phyloP scores from a whole-genome alignment of 2,797 vertebrate genomes.

The Stomatorhinus walkeri region DNA sequence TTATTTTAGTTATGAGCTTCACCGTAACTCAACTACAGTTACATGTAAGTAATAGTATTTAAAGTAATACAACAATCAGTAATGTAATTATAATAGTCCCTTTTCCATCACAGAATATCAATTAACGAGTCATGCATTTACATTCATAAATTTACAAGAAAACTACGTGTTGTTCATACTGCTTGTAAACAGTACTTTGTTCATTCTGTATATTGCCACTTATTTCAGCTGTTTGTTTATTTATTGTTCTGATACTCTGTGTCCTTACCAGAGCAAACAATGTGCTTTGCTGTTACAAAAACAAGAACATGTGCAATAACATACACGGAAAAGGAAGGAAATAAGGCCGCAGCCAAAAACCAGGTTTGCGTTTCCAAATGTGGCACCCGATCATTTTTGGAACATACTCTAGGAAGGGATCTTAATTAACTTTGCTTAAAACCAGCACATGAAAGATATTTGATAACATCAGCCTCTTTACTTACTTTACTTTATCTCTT shows the following conservation, averaged over 20 bases:
- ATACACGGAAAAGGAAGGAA: not conserved
- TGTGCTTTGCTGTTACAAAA: not conserved
- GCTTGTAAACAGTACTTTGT: not conserved
- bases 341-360: not conserved
- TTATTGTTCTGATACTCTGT: not conserved
- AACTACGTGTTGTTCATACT: not conserved
- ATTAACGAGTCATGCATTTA: not conserved
- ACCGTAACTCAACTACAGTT: not conserved
- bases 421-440: not conserved
- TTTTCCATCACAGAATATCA: not conserved
- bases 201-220: not conserved
- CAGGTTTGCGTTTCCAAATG: not conserved
- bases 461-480: not conserved
- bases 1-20: not conserved
- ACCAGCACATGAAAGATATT: not conserved
- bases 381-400: not conserved
- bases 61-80: not conserved
- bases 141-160: not conserved
- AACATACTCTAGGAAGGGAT: not conserved
- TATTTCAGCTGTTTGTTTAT: not conserved
- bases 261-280: not conserved
- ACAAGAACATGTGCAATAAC: not conserved
- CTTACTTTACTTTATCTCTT: not conserved
- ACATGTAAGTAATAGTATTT: not conserved
- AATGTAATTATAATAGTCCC: not conserved